Evolutionary conservation across 1,140 invertebrate species (phyloP), one percentile per base, ranked within the genome.

Genomic region (Drosophila oshimai): DNA sequence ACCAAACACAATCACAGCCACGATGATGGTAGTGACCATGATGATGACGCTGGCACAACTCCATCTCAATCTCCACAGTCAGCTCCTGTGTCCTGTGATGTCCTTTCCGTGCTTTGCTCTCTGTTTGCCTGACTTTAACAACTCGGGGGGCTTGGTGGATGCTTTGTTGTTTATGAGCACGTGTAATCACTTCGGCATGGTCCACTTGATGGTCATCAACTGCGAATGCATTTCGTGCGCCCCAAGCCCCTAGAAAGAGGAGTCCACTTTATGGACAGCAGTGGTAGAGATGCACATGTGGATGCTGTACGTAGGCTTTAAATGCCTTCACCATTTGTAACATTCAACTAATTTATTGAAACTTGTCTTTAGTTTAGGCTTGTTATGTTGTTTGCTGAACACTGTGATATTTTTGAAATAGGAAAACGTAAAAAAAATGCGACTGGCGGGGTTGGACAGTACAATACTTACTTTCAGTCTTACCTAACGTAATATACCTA

Each of bases 121-220:
- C 41, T 39, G 51, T 68, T 71, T 49, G 69, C 46, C 26, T 17
- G 54, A 49, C 64, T 70, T 65, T 67, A 57, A 67, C 74, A 57
- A 45, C 49, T 55, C 61, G 24, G 50, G 34, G 29, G n/a, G 18
- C 18, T 12, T 9, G 17, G 24, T 6, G 42, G 58, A 37, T 53
- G 46, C 60, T 45, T 37, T 76, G 67, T 81, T 81, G 68, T 76
- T 81, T 81, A 83, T 83, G 73, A 49, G 54, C 57, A 81, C 72
- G 78, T 81, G 78, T 81, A 81, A 81, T 83, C 78, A 83, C 78
- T 83, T 22, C 62, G 54, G 64, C 64, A 79, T 79, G 76, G 64
- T 51, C 70, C 76, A 80, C 76, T 80, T 79, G 69, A 79, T 79
- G 68, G 65, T 67, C 64, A 53, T 49, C 26, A 45, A 44, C 50